Base-by-base conservation (phyloP, 2,113 vertebrate genomes). In the Zosterops lateralis region DNA sequence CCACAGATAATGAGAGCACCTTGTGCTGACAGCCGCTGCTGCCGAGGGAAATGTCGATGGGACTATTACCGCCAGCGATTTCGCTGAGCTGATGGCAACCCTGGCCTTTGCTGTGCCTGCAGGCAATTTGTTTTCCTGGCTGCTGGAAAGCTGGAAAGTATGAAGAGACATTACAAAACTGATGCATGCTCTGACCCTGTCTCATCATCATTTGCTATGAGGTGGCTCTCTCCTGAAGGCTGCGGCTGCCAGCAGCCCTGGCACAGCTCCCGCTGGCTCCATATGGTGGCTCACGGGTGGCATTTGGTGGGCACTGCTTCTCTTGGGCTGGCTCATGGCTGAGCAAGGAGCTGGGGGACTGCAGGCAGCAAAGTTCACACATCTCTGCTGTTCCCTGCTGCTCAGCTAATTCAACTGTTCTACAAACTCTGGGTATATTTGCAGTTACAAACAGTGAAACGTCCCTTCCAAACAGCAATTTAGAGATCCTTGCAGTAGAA, bases 111-210 rank as follows among this genome's bases (percentile, higher is more conserved):
- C 93, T 66, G 75, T 56, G 72, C 84, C 92, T 25, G 29, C 70
- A 73, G 34, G 86, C 83, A 95, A 95, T 96, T 95, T 97, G 95
- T 94, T 96, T 95, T 93, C 78, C 80, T 76, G 83, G 50, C 84
- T 84, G 86, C 72, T 71, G 48, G 84, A 92, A 93, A 95, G 82
- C 84, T 94, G 78, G 48, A 51, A 73, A 70, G 88, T 42, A 90
- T 72, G 47, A 53, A 65, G 93, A 87, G 77, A 47, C 45, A 42
- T 83, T 71, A 72, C n/a, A 80, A 57, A 89, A 94, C 84, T 72
- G 85, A 87, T 89, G 83, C 36, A 68, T 0, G 1, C 86, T 81
- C 86, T 87, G 79, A 83, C 56, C 88, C 72, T 67, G n/a, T 75
- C 88, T 92, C 60, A 89, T 92, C 60, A 84, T 29, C 70, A 26